Evolutionary conservation across 2,113 vertebrate genomes (phyloP).

Genomic region (Silurus glanis): DNA sequence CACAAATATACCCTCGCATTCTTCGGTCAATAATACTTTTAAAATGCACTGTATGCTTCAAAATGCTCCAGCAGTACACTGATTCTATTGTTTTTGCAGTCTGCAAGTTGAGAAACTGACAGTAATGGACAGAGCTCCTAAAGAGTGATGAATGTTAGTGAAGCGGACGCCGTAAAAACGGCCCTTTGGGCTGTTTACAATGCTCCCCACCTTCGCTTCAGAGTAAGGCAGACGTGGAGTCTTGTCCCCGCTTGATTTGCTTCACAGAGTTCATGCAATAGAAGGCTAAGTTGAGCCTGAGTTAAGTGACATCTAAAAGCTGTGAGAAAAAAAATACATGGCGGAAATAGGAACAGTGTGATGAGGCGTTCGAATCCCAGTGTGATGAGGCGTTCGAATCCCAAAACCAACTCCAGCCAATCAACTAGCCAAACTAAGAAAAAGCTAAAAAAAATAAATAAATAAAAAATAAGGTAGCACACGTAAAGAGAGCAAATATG

Average conservation of each 20-base stretch:
- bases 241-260: background rate
- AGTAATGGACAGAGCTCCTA: background rate
- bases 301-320: slow-evolving; percentile 51
- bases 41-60: slow-evolving; percentile 1
- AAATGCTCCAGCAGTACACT: slow-evolving; percentile 15
- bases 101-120: background rate
- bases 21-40: slow-evolving; percentile 71
- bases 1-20: slow-evolving; percentile 56
- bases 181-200: background rate
- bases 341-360: background rate
- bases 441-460: too few species aligned
- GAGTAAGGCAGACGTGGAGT: background rate
- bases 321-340: slow-evolving; percentile 10
- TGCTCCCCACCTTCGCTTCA: background rate
- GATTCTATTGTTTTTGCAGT: slow-evolving; percentile 14
- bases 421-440: slow-evolving; percentile 30
- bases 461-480: slow-evolving; percentile 9
- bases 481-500: slow-evolving; percentile 3
- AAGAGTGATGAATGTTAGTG: background rate
- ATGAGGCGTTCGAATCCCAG: slow-evolving; percentile 12
- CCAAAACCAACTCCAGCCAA: slow-evolving; percentile 22
- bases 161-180: slow-evolving; percentile 19
- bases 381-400: slow-evolving; percentile 32
- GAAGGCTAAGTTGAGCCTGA: slow-evolving; percentile 50
- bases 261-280: slow-evolving; percentile 29